These are phyloP conservation scores for Torymus aiolomorphi DNA, from an alignment of 2,888 invertebrate genomes.

Conservation along the genomic window DNA sequence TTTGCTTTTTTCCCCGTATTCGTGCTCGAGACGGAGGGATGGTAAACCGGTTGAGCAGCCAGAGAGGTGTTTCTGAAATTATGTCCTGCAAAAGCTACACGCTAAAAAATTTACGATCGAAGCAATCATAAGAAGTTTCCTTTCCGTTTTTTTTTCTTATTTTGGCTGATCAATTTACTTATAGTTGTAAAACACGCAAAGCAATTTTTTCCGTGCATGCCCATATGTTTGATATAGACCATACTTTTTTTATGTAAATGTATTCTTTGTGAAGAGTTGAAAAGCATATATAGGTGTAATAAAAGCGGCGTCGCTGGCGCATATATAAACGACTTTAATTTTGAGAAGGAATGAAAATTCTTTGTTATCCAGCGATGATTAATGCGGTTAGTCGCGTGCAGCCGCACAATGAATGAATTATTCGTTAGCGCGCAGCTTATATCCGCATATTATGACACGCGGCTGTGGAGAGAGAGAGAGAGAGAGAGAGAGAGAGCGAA, in stretches of 20 bases:
- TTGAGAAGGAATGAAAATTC: constrained; percentile 35
- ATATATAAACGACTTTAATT: constrained; percentile 15
- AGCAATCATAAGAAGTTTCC: too few relatives aligned
- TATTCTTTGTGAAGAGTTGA: too few relatives aligned
- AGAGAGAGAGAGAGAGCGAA: neutral
- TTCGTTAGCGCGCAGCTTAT: constrained; percentile 12
- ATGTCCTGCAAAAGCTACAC: neutral
- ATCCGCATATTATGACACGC: constrained; percentile 48
- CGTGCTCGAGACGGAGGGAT: neutral
- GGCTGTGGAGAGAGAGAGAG: constrained; percentile 12
- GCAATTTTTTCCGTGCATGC: too few relatives aligned
- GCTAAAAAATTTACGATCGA: neutral
- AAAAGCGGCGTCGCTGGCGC: too few relatives aligned
- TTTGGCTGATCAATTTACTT: too few relatives aligned
- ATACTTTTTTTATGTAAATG: too few relatives aligned
- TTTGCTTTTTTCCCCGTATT: too few relatives aligned
- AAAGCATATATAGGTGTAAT: too few relatives aligned
- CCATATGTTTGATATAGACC: too few relatives aligned
- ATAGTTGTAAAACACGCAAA: too few relatives aligned
- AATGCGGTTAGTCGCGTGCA: constrained; percentile 27
- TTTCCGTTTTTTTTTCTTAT: too few relatives aligned
- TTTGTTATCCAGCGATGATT: constrained; percentile 35
- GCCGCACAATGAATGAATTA: constrained; percentile 34
- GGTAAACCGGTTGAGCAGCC: neutral
- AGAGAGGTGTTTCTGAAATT: neutral